These are phyloP conservation scores for Eupithecia insigniata DNA, from an alignment of 2,888 invertebrate genomes.

Conservation along the genomic window DNA sequence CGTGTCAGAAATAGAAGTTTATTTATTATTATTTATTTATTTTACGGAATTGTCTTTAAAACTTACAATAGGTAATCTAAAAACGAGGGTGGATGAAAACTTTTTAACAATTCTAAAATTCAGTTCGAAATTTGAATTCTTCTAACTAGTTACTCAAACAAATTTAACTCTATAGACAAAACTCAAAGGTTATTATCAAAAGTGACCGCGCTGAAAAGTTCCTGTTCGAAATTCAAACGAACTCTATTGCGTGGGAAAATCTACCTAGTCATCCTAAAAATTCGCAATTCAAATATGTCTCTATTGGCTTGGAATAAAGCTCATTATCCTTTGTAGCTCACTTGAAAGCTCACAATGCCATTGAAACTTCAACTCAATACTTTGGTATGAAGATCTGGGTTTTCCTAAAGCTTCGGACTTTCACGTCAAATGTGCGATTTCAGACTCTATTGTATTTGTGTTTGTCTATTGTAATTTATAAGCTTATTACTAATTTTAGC, in stretches of 20 bases:
- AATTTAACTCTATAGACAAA: neutral
- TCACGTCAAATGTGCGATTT: neutral
- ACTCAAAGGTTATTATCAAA: neutral
- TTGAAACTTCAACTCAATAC: slow-evolving; percentile 2
- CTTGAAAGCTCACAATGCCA: neutral
- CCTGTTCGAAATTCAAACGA: neutral
- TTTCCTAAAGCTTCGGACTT: neutral
- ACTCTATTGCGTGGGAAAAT: slow-evolving; percentile 1
- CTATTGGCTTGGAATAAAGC: neutral
- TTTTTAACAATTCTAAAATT: neutral
- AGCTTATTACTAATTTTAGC: neutral
- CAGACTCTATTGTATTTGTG: slow-evolving; percentile 1
- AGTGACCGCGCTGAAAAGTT: slow-evolving; percentile 1
- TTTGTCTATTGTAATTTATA: too few relatives aligned
- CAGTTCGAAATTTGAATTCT: neutral
- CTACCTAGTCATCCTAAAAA: neutral
- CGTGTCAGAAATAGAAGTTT: too few relatives aligned
- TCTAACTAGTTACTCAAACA: neutral
- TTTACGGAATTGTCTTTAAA: too few relatives aligned
- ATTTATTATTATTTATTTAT: too few relatives aligned
- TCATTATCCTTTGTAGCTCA: neutral
- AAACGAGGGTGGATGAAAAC: neutral
- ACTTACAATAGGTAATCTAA: too few relatives aligned
- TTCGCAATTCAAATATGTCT: neutral
- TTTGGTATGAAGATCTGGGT: neutral